phyloP scores from a whole-genome alignment of 1,140 invertebrate species.

The Pissodes strobi region DNA sequence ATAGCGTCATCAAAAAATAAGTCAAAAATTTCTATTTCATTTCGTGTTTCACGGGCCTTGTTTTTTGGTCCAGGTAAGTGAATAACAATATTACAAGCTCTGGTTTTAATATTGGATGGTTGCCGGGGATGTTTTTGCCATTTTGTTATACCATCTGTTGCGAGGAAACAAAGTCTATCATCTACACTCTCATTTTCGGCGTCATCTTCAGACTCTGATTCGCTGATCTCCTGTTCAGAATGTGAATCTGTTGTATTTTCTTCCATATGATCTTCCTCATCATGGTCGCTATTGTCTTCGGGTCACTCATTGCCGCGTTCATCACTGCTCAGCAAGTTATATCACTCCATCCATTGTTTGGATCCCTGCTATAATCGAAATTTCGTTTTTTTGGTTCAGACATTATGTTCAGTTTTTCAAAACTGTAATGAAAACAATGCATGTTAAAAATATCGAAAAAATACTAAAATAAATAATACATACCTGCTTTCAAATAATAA shows the following conservation, averaged over 20 bases:
- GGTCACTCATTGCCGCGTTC: no score
- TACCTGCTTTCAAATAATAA: not conserved
- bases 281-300: not conserved
- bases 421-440: no score
- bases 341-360: no score
- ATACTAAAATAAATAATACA: no score
- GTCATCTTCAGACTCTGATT: not conserved
- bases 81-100: conserved; percentile 13
- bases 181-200: not conserved
- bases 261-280: not conserved
- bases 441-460: no score
- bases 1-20: conserved; percentile 7
- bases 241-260: not conserved
- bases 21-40: conserved; percentile 5
- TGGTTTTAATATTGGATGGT: not conserved
- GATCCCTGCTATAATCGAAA: no score
- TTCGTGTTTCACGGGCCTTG: conserved; percentile 1
- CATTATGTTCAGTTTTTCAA: no score
- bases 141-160: conserved; percentile 15
- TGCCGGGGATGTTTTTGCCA: conserved; percentile 3
- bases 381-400: no score
- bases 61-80: conserved; percentile 27
- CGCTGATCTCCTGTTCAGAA: not conserved
- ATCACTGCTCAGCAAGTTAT: no score
- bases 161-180: not conserved